These are phyloP conservation scores for Epizoanthus stellaris DNA, from an alignment of 92 coral and sea anemone species.

Conservation along the genomic window DNA sequence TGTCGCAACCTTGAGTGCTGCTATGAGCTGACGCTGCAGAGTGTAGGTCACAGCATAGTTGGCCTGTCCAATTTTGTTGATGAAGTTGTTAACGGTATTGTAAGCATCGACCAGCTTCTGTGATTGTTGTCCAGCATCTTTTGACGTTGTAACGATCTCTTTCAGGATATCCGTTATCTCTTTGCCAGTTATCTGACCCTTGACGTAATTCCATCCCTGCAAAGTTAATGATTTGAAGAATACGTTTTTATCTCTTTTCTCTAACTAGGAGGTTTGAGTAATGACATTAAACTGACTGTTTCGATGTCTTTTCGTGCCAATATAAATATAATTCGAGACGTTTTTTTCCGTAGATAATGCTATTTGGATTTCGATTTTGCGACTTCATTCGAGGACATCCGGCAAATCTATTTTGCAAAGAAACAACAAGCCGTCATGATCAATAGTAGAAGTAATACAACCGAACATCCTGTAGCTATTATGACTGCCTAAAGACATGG, in stretches of 20 bases:
- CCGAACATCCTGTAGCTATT: too few species aligned
- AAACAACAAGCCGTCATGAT: too few species aligned
- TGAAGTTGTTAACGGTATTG: conserved; percentile 3
- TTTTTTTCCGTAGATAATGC: too few species aligned
- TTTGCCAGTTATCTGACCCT: conserved; percentile 12
- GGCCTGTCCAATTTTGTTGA: conserved; percentile 9
- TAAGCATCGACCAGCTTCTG: neutral
- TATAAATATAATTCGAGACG: too few species aligned
- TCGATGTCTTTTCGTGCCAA: too few species aligned
- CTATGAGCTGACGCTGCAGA: neutral
- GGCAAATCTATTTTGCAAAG: too few species aligned
- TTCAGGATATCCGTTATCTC: neutral
- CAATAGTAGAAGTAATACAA: too few species aligned
- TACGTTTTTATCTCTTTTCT: neutral
- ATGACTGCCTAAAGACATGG: too few species aligned
- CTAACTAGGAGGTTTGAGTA: too few species aligned
- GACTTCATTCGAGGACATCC: too few species aligned
- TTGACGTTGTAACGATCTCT: conserved; percentile 13
- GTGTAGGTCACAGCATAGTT: neutral
- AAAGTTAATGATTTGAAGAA: neutral
- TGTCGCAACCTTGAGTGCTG: neutral
- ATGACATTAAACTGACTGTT: too few species aligned
- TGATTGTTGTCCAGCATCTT: conserved; percentile 12
- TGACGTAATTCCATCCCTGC: conserved; percentile 5
- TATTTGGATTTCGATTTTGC: too few species aligned